A percentile compares a stretch with the other conserved stretches of the same genome.
Evolutionary conservation across 35 echinoderm and acorn worm genomes (phyloP).

Genomic region (Hemicentrotus pulcherrimus): DNA sequence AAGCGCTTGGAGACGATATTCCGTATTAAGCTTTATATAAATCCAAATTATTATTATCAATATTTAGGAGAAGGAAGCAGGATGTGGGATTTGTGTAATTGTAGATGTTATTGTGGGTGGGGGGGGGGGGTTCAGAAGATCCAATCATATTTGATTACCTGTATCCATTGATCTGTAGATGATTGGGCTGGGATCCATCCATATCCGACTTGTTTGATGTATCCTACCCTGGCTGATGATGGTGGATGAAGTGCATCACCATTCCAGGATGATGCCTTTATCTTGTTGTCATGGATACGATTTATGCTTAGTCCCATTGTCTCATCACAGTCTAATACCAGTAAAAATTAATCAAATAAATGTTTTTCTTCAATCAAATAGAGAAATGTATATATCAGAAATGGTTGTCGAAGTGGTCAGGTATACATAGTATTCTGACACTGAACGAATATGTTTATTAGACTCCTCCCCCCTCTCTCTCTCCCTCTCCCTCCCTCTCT

Average conservation of each 20-base stretch:
- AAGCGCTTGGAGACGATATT: no score
- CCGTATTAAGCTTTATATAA: no score
- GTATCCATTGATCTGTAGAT: conserved; percentile 1
- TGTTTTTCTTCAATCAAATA: background rate
- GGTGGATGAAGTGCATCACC: background rate
- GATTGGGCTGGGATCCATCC: background rate
- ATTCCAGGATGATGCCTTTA: conserved; percentile 2
- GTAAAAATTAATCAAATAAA: background rate
- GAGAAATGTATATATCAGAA: background rate
- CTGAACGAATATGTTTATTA: background rate
- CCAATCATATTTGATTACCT: background rate
- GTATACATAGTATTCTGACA: background rate
- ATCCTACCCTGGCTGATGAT: background rate
- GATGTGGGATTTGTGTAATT: no score
- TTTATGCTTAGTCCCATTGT: background rate
- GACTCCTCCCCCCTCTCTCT: background rate
- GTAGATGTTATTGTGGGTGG: no score
- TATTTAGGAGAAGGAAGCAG: no score
- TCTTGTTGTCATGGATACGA: conserved; percentile 41
- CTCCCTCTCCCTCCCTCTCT: no score
- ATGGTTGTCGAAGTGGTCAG: background rate
- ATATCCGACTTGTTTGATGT: background rate
- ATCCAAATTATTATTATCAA: no score
- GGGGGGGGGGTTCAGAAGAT: no score
- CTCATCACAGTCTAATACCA: conserved; percentile 25